Conservation (phyloP, 2,113 vertebrate genomes). For the Ariopsis seemanni region DNA sequence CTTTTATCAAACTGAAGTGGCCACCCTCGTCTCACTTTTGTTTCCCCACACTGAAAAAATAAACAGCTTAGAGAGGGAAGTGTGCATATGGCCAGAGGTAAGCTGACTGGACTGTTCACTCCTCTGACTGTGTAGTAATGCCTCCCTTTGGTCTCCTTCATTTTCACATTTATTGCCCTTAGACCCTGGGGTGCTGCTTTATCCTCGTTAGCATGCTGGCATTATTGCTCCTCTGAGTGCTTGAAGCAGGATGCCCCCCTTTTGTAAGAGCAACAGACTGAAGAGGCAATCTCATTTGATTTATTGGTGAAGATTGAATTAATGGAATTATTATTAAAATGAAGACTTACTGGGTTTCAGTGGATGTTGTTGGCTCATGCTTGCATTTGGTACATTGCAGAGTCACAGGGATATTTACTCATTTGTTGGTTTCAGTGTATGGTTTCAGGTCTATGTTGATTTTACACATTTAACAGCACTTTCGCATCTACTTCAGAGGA, state of each 20-base stretch:
- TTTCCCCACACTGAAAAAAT: slow-evolving; percentile 74
- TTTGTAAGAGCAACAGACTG: slow-evolving; percentile 14
- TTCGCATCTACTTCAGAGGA: neutral
- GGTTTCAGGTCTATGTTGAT: neutral
- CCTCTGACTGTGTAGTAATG: slow-evolving; percentile 51
- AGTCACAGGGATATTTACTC: neutral
- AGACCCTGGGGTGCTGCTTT: slow-evolving; percentile 26
- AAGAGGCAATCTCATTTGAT: slow-evolving; percentile 35
- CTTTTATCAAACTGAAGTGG: slow-evolving; percentile 72
- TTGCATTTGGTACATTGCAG: neutral
- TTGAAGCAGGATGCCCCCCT: slow-evolving; percentile 20
- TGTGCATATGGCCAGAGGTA: slow-evolving; percentile 53
- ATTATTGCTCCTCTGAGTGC: slow-evolving; percentile 32
- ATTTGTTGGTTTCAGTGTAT: neutral
- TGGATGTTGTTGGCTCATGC: neutral
- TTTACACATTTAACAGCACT: neutral
- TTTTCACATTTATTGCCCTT: slow-evolving; percentile 30
- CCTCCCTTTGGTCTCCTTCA: slow-evolving; percentile 46
- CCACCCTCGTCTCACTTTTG: slow-evolving; percentile 72
- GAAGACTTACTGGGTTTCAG: neutral
- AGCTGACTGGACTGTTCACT: slow-evolving; percentile 42
- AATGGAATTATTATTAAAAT: neutral
- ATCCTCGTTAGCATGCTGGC: slow-evolving; percentile 28
- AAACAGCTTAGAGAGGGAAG: slow-evolving; percentile 70
- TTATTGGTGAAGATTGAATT: slow-evolving; percentile 19